Conservation (phyloP, 92 coral and sea anemone genomes). For the Porites lobata region DNA sequence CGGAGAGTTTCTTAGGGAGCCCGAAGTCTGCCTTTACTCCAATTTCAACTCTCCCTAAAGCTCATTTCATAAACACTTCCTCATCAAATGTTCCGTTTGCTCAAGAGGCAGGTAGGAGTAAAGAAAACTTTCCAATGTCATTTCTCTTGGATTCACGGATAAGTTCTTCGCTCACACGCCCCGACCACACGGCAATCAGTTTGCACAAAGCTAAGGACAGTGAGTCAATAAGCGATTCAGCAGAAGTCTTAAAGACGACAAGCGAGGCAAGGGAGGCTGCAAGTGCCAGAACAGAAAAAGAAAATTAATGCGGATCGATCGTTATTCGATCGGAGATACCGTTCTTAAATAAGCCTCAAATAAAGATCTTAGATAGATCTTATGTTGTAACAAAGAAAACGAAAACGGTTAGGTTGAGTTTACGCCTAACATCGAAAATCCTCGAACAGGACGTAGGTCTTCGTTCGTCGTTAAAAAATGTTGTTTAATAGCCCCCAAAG, state of each 20-base stretch:
- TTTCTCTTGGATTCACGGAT: conserved; percentile 77
- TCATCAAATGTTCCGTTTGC: conserved; percentile 76
- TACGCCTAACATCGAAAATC: too few relatives aligned
- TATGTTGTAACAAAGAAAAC: too few relatives aligned
- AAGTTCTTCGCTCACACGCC: conserved; percentile 26
- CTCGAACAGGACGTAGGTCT: too few relatives aligned
- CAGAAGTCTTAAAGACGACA: conserved; percentile 1
- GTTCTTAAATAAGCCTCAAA: conserved; percentile 12
- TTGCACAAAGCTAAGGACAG: conserved; percentile 36
- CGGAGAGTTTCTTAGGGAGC: conserved; percentile 79
- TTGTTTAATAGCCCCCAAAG: not conserved
- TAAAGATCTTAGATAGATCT: not conserved
- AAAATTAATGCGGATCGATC: conserved; percentile 5
- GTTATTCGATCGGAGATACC: not conserved
- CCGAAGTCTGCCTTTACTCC: conserved; percentile 90
- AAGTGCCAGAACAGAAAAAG: conserved; percentile 25
- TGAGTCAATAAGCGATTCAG: not conserved
- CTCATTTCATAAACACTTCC: conserved; percentile 71
- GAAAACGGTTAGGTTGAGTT: not conserved
- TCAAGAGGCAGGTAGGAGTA: conserved; percentile 72
- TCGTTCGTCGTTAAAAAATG: too few relatives aligned
- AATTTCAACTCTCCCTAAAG: conserved; percentile 73
- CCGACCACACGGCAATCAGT: conserved; percentile 28
- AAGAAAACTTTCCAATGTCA: conserved; percentile 72
- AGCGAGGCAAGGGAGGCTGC: not conserved